phyloP scores from a whole-genome alignment of 2,888 invertebrate species.

The Serripes groenlandicus region DNA sequence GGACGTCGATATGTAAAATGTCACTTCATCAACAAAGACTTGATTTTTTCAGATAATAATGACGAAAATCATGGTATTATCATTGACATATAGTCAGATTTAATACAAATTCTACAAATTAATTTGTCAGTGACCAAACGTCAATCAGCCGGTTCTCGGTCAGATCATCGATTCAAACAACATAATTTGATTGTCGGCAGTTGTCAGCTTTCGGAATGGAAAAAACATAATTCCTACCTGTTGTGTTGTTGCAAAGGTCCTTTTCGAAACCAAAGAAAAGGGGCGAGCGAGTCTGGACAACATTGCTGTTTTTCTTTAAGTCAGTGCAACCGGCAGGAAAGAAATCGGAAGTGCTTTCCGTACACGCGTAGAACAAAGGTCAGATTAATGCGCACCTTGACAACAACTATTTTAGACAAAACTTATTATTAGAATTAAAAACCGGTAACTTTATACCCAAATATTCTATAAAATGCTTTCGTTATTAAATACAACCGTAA shows the following conservation, averaged over 20 bases:
- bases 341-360: slow-evolving; percentile 8
- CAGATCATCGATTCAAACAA: too few species aligned
- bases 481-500: too few species aligned
- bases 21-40: too few species aligned
- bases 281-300: slow-evolving; percentile 77
- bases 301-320: slow-evolving; percentile 68
- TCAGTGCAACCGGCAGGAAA: background rate
- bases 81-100: too few species aligned
- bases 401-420: background rate
- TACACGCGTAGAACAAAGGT: slow-evolving; percentile 5
- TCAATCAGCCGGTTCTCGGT: too few species aligned
- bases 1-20: too few species aligned
- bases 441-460: background rate
- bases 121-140: too few species aligned
- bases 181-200: too few species aligned
- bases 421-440: background rate
- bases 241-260: slow-evolving; percentile 69
- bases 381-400: slow-evolving; percentile 20
- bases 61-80: too few species aligned
- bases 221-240: slow-evolving; percentile 52
- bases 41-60: too few species aligned
- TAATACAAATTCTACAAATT: too few species aligned
- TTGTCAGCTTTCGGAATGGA: too few species aligned
- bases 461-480: background rate
- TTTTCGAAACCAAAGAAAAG: slow-evolving; percentile 54